Evolutionary conservation across 2,113 vertebrate species (phyloP).

Genomic region (Zapus hudsonius): DNA sequence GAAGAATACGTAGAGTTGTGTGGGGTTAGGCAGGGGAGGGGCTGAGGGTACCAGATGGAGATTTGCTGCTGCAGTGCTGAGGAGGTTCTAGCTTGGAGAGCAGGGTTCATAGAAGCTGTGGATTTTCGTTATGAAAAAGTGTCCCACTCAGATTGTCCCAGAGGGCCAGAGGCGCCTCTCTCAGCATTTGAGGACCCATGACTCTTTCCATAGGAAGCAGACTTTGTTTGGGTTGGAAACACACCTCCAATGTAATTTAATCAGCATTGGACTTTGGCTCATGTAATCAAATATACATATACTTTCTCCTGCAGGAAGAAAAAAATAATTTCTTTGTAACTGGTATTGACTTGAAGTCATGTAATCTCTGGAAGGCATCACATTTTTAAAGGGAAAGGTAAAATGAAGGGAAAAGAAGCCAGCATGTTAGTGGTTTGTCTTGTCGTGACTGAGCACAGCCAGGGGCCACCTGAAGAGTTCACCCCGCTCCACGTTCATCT

Average conservation of each 20-base stretch:
- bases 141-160: conserved; percentile 47
- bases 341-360: conserved; percentile 81
- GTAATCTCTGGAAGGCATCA: conserved; percentile 79
- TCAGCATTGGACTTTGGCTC: conserved; percentile 81
- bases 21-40: not conserved
- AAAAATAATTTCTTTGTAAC: conserved; percentile 83
- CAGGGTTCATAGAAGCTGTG: conserved; percentile 22
- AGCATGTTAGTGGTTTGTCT: conserved; percentile 41
- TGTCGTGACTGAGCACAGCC: conserved; percentile 46
- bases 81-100: not conserved
- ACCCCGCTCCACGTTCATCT: not conserved
- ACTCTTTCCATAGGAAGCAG: conserved; percentile 74
- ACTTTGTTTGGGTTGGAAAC: conserved; percentile 80
- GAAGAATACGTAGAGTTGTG: not conserved
- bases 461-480: conserved; percentile 8
- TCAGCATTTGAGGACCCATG: conserved; percentile 64
- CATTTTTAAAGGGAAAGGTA: conserved; percentile 75
- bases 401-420: conserved; percentile 66
- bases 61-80: not conserved
- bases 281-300: conserved; percentile 83
- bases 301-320: conserved; percentile 82
- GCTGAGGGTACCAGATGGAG: not conserved
- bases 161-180: conserved; percentile 41
- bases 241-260: conserved; percentile 80
- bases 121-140: conserved; percentile 58